Conservation (phyloP, 2,797 vertebrate genomes). For the Coracias cyanogaster region DNA sequence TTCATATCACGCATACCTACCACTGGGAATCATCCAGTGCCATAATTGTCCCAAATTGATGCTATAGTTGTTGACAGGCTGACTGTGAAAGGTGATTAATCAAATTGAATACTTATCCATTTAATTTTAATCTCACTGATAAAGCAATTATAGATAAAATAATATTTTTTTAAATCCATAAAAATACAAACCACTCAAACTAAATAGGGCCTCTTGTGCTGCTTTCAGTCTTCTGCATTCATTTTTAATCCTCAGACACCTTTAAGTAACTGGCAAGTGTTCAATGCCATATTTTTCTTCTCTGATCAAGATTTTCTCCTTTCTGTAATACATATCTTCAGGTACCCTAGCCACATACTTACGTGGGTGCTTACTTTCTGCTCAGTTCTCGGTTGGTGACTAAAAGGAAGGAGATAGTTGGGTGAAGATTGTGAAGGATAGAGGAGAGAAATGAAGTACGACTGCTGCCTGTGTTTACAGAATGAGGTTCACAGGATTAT, state of each 20-base stretch:
- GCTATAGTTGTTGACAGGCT: accelerated
- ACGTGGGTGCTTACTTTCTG: not conserved
- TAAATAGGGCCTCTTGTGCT: not conserved
- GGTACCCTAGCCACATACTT: not conserved
- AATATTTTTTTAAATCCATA: not conserved
- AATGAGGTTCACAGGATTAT: slow-evolving; percentile 57
- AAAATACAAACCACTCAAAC: not conserved
- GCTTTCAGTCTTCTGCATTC: not conserved
- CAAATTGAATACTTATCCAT: not conserved
- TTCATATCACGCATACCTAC: not conserved
- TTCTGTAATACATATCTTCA: not conserved
- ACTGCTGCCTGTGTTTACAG: slow-evolving; percentile 57
- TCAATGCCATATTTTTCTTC: not conserved
- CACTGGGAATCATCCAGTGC: not conserved
- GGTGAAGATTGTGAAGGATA: not conserved
- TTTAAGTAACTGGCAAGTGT: not conserved
- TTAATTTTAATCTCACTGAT: not conserved
- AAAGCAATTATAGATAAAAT: not conserved
- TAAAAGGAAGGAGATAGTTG: not conserved
- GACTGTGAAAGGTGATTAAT: not conserved
- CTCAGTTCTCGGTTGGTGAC: not conserved
- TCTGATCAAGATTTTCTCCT: not conserved
- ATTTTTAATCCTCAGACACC: not conserved
- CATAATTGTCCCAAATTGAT: not conserved
- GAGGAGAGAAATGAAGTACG: slow-evolving; percentile 32